Evolutionary conservation across 2,888 invertebrate genomes (phyloP).

Genomic region (Zaprionus obscuricornis): DNA sequence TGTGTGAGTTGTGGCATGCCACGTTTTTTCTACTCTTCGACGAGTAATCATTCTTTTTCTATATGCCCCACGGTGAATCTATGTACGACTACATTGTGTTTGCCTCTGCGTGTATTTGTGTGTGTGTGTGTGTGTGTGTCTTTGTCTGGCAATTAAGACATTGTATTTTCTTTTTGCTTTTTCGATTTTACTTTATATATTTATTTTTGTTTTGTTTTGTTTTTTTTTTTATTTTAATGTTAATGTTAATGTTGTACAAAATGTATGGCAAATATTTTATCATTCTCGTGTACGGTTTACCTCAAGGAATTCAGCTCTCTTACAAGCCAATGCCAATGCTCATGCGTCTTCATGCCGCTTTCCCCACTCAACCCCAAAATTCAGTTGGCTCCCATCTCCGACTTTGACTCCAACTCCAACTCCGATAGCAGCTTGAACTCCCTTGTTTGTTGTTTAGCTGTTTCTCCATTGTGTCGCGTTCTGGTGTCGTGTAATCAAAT

Average conservation of each 20-base stretch:
- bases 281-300: constrained; percentile 21
- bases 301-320: constrained; percentile 27
- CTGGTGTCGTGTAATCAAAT: constrained; percentile 66
- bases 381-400: constrained; percentile 1
- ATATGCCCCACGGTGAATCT: constrained; percentile 5
- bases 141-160: constrained; percentile 47
- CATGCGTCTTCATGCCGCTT: too few relatives aligned
- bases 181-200: too few relatives aligned
- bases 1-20: constrained; percentile 35
- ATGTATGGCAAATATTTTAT: constrained; percentile 51
- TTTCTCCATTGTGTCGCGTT: constrained; percentile 48
- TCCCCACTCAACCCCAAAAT: neutral
- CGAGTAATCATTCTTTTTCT: too few relatives aligned
- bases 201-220: too few relatives aligned
- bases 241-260: constrained; percentile 22
- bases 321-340: neutral
- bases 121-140: neutral
- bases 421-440: neutral
- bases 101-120: constrained; percentile 9
- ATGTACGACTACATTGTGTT: constrained; percentile 14
- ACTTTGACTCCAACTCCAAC: neutral
- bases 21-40: constrained; percentile 5
- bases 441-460: constrained; percentile 22
- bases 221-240: constrained; percentile 8
- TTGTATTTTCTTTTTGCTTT: neutral